phyloP scores from a whole-genome alignment of 2,888 invertebrate species.

The Pantelozetes paolii region DNA sequence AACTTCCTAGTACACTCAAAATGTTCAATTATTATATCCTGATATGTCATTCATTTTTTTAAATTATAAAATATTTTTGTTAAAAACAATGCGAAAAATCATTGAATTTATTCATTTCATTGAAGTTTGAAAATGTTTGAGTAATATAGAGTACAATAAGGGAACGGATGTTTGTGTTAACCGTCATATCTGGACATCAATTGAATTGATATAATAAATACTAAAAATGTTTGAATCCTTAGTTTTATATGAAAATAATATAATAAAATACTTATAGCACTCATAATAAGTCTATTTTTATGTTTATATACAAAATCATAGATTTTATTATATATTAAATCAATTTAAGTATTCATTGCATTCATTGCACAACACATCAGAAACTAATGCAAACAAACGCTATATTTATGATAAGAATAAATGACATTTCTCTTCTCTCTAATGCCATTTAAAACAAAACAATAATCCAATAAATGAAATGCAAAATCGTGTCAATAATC shows the following conservation, averaged over 20 bases:
- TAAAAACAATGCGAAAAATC: too few relatives aligned
- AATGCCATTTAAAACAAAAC: not conserved
- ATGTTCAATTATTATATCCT: too few relatives aligned
- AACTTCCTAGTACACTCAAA: too few relatives aligned
- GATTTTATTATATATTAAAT: slow-evolving; percentile 5
- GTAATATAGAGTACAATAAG: not conserved
- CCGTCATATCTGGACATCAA: not conserved
- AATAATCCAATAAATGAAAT: not conserved
- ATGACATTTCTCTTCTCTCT: slow-evolving; percentile 16
- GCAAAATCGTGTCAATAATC: slow-evolving; percentile 2
- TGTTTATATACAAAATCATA: too few relatives aligned
- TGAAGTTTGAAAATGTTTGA: not conserved
- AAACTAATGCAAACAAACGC: slow-evolving; percentile 13
- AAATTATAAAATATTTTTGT: too few relatives aligned
- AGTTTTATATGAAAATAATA: not conserved
- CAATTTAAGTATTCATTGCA: slow-evolving; percentile 17
- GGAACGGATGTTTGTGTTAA: not conserved
- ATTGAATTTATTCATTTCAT: not conserved
- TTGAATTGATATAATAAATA: not conserved
- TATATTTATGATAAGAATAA: slow-evolving; percentile 21
- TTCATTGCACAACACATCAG: not conserved
- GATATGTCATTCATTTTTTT: too few relatives aligned
- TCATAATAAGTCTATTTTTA: not conserved
- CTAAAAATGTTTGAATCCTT: not conserved
- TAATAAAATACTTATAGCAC: not conserved